Evolutionary conservation across 2,113 vertebrate genomes (phyloP), one percentile per base, ranked within the genome.

Genomic region (Gobiocypris rarus): DNA sequence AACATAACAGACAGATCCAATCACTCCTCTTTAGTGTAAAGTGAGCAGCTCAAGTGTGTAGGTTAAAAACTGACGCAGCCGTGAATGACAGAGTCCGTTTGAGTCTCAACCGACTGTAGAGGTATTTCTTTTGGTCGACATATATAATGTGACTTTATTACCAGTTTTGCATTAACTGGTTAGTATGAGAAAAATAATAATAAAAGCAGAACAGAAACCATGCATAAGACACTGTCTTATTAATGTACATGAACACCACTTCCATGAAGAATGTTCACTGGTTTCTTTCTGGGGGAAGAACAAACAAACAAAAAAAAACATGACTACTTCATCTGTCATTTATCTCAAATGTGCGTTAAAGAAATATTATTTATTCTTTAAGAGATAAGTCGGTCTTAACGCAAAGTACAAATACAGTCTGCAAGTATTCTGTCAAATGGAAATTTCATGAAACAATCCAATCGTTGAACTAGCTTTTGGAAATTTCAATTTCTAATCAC

Each of bases 101-200:
- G 14, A 65, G 48, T 89, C 85, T 85, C 26, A 88, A 88, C 81
- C 87, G 86, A 90, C 90, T 88, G 83, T 81, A 88, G 92, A 94
- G 93, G 93, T 93, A 92, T 92, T 93, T 92, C 52, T 90, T 67
- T 90, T 90, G 89, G 89, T 90, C 90, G 86, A 84, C 77, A 1
- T 38, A 70, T 10, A 73, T 61, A 89, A 91, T 87, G 54, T 83
- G 78, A 90, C 54, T 74, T 61, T 86, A 88, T 86, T 48, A 73
- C 34, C 83, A 76, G 73, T 77, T 75, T 65, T 54, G 34, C 43
- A 26, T 67, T 70, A 80, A 67, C 59, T 45, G 26, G 58, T 61
- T 28, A 63, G 75, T 76, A 28, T 58, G 13, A 24, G 38, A 58
- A 22, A 15, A 31, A 58, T 34, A 34, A 13, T 22, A 41, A 56